Base-by-base conservation (phyloP, 1,140 invertebrate genomes). In the Tetranychus cinnabarinus region DNA sequence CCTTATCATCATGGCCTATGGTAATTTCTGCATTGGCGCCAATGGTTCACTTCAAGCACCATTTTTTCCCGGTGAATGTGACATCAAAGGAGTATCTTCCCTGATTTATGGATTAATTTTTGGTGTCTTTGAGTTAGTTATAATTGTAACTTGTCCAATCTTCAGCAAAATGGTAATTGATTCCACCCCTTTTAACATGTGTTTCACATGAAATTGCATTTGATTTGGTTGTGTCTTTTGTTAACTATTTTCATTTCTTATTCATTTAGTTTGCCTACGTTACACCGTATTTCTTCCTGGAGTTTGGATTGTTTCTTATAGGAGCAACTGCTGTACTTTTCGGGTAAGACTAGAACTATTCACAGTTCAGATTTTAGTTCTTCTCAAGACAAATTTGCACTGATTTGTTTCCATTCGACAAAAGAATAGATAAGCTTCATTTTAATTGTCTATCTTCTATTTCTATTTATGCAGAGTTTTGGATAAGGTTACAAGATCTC, bases 81-180 rank as follows among this genome's bases (percentile, higher is more conserved):
- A 64, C 33, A 35, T n/a, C 3, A 77, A 52, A 91, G 92, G 86
- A 47, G 85, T 85, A 4, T 79, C 82, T 4, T 80, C 86, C 0
- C 83, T 86, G 23, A 84, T 89, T 67, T 88, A 88, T 75, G 89
- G 90, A 3, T 74, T 93, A 50, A 87, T 95, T 0, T 93, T 93
- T 72, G 88, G 88, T 1, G 77, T 88, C 37, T 95, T 91, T 73
- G 88, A 95, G 70, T 73, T 95, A n/a, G 80, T 86, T 1, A 88
- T 92, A 35, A 90, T 92, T 70, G 68, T 90, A 10, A 78, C 88
- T 48, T 88, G 86, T 66, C 89, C 88, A 0, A 65, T 93, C 15
- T 90, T 89, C 72, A 89, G 89, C 58, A 82, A 84, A 68, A 80
- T 86, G 72, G 81, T 84, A 69, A 56, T 42, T 42, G 15, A 33